Evolutionary conservation across 2,797 vertebrate genomes (phyloP), one percentile per base, ranked within the genome.

Genomic region (Aulostomus chinensis): DNA sequence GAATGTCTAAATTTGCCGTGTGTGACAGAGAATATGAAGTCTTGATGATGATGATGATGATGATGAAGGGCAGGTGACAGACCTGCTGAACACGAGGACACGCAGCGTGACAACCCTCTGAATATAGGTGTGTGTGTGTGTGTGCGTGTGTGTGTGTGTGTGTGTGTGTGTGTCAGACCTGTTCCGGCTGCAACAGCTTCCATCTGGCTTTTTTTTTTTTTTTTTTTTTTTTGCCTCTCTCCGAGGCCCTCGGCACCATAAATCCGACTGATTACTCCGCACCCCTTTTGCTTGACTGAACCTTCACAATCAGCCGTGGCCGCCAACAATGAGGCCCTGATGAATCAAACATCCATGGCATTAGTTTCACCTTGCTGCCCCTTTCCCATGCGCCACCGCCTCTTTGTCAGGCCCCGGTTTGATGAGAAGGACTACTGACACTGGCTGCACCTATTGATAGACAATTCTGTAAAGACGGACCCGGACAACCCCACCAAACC

Each of bases 311-410:
- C 94, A 96, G 93, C 95, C 93, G 92, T 80, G 92, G 82, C 80
- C 76, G 84, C 83, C 83, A 95, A 98, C 96, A 98, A 97, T 97
- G 94, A 94, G 93, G 93, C 94, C 93, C 94, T 96, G 95, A 98
- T 98, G 96, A 98, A 98, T 98, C 94, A 95, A 96, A 97, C 94
- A 95, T 97, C 94, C 93, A 94, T 92, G 91, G 94, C 94, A 98
- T 98, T 98, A 97, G 95, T 97, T 97, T 97, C 96, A 98, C 96
- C 96, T 97, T 96, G 94, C 94, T 96, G 94, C 94, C 92, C 93
- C 93, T 94, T 96, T 96, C 95, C 95, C 95, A 97, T 93, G 83
- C 82, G 73, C 83, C 80, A 62, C 80, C 79, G 76, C 76, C 84
- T 82, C 87, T 86, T 87, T 88, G 94, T 97, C 94, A 94, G 78